Conservation (phyloP, 2,888 invertebrate genomes). For the Aromia moschata region DNA sequence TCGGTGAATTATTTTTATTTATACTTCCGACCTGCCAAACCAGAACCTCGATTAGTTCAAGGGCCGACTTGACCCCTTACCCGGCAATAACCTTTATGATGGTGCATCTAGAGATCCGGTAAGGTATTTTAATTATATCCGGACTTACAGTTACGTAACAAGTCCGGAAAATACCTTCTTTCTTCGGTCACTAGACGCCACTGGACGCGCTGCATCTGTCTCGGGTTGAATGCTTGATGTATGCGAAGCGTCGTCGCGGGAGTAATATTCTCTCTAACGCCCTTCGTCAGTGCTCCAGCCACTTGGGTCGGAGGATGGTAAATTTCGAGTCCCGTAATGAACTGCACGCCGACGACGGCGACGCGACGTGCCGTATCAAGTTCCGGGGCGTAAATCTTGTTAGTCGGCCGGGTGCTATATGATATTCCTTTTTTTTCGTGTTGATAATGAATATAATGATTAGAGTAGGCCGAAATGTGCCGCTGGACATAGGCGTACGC, state of each 20-base stretch:
- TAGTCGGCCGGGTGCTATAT: not conserved
- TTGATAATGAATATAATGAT: not conserved
- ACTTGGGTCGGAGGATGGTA: constrained; percentile 31
- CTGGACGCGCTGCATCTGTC: constrained; percentile 23
- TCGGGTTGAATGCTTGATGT: constrained; percentile 43
- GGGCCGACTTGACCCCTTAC: too few species aligned
- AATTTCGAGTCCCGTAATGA: constrained; percentile 37
- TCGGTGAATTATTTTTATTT: too few species aligned
- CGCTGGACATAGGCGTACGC: too few species aligned
- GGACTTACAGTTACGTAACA: too few species aligned
- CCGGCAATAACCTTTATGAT: too few species aligned
- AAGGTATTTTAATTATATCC: too few species aligned
- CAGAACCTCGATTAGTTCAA: too few species aligned
- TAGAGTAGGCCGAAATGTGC: too few species aligned
- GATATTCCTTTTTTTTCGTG: not conserved
- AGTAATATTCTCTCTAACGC: constrained; percentile 42
- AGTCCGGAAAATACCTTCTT: too few species aligned
- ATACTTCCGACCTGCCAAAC: too few species aligned
- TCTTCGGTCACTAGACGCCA: too few species aligned
- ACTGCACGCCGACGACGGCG: constrained; percentile 35
- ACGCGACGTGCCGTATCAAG: constrained; percentile 19
- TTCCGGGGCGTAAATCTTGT: not conserved
- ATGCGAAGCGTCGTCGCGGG: constrained; percentile 43
- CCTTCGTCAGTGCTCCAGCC: constrained; percentile 46
- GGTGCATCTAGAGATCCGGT: too few species aligned